phyloP scores from a whole-genome alignment of 2,797 vertebrate species.

The Platalea minor region DNA sequence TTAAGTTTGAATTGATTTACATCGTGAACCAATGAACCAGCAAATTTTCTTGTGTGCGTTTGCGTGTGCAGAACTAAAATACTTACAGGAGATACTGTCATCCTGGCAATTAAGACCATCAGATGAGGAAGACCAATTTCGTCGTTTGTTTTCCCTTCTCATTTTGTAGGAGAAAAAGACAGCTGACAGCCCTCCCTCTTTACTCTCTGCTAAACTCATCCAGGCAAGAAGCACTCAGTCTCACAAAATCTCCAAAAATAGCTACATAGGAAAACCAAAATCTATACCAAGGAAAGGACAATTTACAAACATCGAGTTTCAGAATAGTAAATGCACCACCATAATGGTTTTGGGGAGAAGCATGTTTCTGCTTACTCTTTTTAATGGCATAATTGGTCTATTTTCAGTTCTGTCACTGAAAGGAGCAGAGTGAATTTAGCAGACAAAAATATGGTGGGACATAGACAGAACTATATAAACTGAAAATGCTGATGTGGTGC shows the following conservation, averaged over 20 bases:
- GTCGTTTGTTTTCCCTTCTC: background rate
- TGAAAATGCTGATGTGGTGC: background rate
- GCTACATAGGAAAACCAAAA: background rate
- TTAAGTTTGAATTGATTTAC: slow-evolving; percentile 74
- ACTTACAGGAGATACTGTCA: slow-evolving; percentile 64
- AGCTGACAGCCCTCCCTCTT: background rate
- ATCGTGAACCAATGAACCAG: slow-evolving; percentile 70
- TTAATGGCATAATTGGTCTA: background rate
- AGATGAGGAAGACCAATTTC: background rate
- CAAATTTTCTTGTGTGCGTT: slow-evolving; percentile 72
- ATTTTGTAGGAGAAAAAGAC: background rate
- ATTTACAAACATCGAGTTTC: background rate
- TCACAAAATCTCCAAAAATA: background rate
- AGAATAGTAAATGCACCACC: background rate
- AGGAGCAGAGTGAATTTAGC: background rate
- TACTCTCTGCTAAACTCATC: background rate
- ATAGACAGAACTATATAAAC: background rate
- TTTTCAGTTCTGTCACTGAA: background rate
- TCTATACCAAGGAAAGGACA: background rate
- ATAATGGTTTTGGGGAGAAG: accelerated
- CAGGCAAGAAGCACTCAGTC: background rate
- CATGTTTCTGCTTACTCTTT: background rate
- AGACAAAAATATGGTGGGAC: background rate
- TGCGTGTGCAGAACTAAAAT: slow-evolving; percentile 52
- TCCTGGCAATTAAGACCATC: slow-evolving; percentile 34